A percentile compares a stretch with the other conserved stretches of the same genome.
Conservation (phyloP, 2,888 invertebrate species). For the Pristionchus entomophagus region DNA sequence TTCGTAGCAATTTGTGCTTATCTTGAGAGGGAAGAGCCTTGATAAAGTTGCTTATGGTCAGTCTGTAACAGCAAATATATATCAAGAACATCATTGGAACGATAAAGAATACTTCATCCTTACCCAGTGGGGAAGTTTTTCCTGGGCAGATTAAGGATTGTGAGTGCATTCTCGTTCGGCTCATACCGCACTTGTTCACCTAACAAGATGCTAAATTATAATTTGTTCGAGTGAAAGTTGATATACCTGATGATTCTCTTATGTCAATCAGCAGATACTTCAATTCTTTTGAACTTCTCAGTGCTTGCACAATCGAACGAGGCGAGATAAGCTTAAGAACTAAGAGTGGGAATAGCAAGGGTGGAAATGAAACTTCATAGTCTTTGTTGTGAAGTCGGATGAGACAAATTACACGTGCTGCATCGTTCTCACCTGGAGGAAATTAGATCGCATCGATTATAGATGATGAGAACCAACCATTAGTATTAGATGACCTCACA, state of each 20-base stretch:
- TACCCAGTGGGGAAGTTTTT: conserved; percentile 12
- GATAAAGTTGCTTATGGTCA: neutral
- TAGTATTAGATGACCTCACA: neutral
- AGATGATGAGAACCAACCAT: neutral
- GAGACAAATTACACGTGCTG: neutral
- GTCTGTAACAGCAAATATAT: neutral
- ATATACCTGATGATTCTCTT: neutral
- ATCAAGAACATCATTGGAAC: neutral
- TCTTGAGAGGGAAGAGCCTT: conserved; percentile 23
- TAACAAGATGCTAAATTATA: neutral
- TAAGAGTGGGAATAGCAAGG: too few relatives aligned
- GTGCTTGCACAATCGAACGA: neutral
- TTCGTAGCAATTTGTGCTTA: conserved; percentile 7
- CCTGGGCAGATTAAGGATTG: conserved; percentile 6
- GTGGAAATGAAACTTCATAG: conserved; percentile 8
- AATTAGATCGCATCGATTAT: neutral
- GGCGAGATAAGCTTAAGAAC: neutral
- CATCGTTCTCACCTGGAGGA: neutral
- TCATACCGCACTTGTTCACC: conserved; percentile 20
- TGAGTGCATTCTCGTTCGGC: conserved; percentile 7
- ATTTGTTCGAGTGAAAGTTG: neutral
- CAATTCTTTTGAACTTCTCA: neutral
- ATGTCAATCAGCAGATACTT: conserved; percentile 39
- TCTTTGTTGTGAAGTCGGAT: neutral
- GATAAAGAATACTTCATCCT: neutral